A percentile compares a stretch with the other conserved stretches of the same genome.
Evolutionary conservation across 2,113 vertebrate genomes (phyloP).

Genomic region (Mirounga angustirostris): DNA sequence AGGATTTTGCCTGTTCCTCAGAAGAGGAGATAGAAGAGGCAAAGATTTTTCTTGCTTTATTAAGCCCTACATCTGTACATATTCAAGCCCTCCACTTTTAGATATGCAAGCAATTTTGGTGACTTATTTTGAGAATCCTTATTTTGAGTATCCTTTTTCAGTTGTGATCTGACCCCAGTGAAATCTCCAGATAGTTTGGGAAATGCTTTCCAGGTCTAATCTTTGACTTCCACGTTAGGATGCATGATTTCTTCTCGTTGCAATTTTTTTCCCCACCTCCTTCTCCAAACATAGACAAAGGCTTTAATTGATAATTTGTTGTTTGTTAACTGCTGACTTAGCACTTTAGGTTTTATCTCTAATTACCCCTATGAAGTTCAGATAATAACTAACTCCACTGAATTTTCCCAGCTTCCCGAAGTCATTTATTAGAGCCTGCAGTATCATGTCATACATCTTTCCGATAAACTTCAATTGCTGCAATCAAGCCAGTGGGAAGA

Average conservation of each 20-base stretch:
- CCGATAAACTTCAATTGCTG: slow-evolving; percentile 32
- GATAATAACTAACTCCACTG: slow-evolving; percentile 58
- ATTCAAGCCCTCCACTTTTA: neutral
- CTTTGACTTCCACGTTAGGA: neutral
- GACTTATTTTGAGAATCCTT: neutral
- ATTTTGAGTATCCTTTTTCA: neutral
- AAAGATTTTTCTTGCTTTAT: neutral
- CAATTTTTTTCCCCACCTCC: neutral
- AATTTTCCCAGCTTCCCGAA: slow-evolving; percentile 61
- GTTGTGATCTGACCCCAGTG: neutral
- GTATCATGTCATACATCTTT: slow-evolving; percentile 59
- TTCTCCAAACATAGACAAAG: neutral
- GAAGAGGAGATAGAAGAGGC: neutral
- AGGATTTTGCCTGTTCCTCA: neutral
- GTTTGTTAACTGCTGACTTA: slow-evolving; percentile 56
- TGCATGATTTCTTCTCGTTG: neutral
- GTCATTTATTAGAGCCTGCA: slow-evolving; percentile 55
- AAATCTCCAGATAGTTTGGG: neutral
- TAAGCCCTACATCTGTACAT: neutral
- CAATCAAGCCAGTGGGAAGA: slow-evolving; percentile 25
- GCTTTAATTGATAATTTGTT: slow-evolving; percentile 53
- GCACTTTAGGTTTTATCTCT: slow-evolving; percentile 40
- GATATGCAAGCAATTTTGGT: neutral
- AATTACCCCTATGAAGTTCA: slow-evolving; percentile 63
- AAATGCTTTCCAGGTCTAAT: neutral